Base-by-base conservation (phyloP, 2,113 vertebrate genomes). In the Herpetotheres cachinnans region DNA sequence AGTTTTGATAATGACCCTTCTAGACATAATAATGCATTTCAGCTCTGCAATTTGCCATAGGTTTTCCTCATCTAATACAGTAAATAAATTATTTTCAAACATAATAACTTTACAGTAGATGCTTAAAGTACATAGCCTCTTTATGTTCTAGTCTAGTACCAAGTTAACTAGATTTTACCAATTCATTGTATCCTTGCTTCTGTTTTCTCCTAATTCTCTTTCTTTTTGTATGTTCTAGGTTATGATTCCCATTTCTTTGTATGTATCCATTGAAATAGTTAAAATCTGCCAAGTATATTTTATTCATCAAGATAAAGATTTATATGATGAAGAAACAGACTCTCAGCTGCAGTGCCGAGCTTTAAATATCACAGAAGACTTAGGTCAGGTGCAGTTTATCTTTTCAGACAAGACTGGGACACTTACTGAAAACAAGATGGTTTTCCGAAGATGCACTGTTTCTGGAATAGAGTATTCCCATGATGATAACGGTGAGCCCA, bases 381-480 rank as follows among this genome's bases (percentile, higher is more conserved):
- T 99, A 20, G 99, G 99, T 67, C 99, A 99, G 97, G 99, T 99
- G 97, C 99, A 99, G 89, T 99, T 99, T 93, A 99, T 99, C 96
- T 99, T 99, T 97, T 99, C 99, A 55, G 99, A 99, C 97, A 99
- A 99, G 97, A 99, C 99, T 1, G 99, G 99, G 86, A 99, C 99
- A 7, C 98, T 99, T 61, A 99, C 99, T 0, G 99, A 99, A 95
- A 99, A 99, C 97, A 99, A 99, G 98, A 99, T 99, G 99, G 99
- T 99, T 95, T 99, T 99, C 97, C 98, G 99, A 42, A 98, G 99
- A 72, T 99, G 99, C 96, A 99, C 98, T 5, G 99, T 99, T 91
- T 99, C 99, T 36, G 99, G 99, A 70, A 98, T 99, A 91, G 99
- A 99, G 95, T 99, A 99, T 98, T 99, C 99, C 30, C 99, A 99